Conservation (phyloP, 2,888 invertebrate genomes). For the Eristalinus aeneus region DNA sequence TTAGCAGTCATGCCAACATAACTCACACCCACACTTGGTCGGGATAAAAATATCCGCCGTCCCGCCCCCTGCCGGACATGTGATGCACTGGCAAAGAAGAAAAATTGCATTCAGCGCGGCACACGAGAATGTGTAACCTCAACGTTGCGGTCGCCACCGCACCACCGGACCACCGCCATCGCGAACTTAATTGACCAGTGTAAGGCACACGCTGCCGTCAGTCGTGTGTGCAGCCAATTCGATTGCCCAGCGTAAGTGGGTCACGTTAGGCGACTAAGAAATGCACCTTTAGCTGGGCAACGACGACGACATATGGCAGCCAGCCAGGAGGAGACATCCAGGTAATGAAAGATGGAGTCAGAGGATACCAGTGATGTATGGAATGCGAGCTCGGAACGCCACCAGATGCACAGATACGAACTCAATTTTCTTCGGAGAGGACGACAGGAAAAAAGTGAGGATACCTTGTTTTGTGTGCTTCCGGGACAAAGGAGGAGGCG, state of each 20-base stretch:
- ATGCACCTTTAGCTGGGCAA: not conserved
- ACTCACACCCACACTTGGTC: constrained; percentile 57
- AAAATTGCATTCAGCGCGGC: constrained; percentile 11
- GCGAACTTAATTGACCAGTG: constrained; percentile 49
- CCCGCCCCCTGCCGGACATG: constrained; percentile 11
- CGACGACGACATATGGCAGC: not conserved
- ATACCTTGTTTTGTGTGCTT: not conserved
- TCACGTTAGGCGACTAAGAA: not conserved
- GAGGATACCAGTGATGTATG: not conserved
- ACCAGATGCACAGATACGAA: constrained; percentile 2
- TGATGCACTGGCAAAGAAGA: constrained; percentile 8
- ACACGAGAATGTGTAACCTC: not conserved
- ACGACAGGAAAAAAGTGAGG: not conserved
- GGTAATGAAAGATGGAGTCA: constrained; percentile 10
- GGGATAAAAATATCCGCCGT: not conserved
- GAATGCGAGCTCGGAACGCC: not conserved
- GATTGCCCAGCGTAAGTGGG: constrained; percentile 15
- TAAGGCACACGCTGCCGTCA: not conserved
- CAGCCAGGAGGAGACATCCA: not conserved
- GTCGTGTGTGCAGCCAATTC: not conserved
- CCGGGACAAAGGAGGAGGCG: not conserved
- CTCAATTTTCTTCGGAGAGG: constrained; percentile 15
- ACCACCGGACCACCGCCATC: constrained; percentile 40
- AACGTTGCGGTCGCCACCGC: not conserved
- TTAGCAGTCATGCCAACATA: constrained; percentile 60